Percentiles rank a stretch among this genome's conserved stretches.
Evolutionary conservation across 2,797 vertebrate species (phyloP).

Genomic region (Vipera latastei): DNA sequence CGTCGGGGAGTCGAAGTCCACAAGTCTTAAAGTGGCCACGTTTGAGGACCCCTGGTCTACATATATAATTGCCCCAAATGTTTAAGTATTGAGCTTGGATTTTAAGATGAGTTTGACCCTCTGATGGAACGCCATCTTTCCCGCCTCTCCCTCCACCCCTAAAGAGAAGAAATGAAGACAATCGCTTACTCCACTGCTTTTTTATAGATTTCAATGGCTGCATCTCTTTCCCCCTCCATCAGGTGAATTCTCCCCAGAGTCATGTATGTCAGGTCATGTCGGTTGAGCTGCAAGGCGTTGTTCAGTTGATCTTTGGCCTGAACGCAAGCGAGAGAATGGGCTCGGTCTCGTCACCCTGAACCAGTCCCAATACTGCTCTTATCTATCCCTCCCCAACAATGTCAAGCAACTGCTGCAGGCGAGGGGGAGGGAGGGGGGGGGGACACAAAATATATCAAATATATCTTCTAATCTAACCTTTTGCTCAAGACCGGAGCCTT

Average conservation of each 20-base stretch:
- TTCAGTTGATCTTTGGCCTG: slow-evolving; percentile 91
- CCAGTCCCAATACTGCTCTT: neutral
- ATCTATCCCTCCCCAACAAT: neutral
- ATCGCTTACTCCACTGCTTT: slow-evolving; percentile 88
- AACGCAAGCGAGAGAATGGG: neutral
- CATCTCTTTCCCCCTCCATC: slow-evolving; percentile 82
- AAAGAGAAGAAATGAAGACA: neutral
- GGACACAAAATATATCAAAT: neutral
- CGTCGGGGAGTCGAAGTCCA: no score
- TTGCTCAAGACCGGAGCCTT: no score
- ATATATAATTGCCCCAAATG: no score
- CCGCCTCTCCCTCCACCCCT: slow-evolving; percentile 3
- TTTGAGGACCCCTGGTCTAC: no score
- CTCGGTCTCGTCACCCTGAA: neutral
- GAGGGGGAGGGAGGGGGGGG: neutral
- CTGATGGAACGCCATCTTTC: no score
- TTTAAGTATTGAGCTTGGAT: no score
- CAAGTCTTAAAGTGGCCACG: no score
- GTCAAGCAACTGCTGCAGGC: neutral
- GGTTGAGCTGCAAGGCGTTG: slow-evolving; percentile 84
- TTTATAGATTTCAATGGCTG: slow-evolving; percentile 89
- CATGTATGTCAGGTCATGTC: slow-evolving; percentile 87
- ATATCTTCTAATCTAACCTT: neutral
- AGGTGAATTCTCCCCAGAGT: slow-evolving; percentile 91
- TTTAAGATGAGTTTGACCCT: no score